These are phyloP conservation scores for Pteronura brasiliensis DNA, from an alignment of 2,113 vertebrate species.

Conservation along the genomic window DNA sequence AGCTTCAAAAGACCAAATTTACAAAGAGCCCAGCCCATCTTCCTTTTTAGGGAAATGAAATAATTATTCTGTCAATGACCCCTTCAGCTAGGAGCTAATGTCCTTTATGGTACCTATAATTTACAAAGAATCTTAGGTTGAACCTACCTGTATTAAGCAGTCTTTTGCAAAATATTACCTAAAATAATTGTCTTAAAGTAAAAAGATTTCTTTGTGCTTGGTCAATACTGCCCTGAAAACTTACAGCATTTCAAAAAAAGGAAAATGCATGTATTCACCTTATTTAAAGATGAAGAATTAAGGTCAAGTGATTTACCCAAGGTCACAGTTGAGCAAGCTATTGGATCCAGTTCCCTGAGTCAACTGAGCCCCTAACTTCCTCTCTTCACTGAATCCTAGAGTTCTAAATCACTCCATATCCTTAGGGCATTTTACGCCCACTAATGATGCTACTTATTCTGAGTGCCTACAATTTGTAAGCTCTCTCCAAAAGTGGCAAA, in stretches of 20 bases:
- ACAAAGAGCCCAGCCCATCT: neutral
- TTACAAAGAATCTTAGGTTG: conserved; percentile 36
- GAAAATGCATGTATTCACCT: conserved; percentile 15
- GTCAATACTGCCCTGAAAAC: conserved; percentile 11
- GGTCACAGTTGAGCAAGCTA: conserved; percentile 15
- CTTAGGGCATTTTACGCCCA: conserved; percentile 18
- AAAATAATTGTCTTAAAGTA: conserved; percentile 21
- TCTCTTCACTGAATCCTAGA: neutral
- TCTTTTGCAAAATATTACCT: conserved; percentile 29
- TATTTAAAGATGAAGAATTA: conserved; percentile 44
- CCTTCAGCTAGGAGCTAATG: conserved; percentile 3
- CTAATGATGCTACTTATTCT: conserved; percentile 60
- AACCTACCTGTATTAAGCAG: neutral
- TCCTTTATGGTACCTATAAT: neutral
- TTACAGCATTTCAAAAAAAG: conserved; percentile 33
- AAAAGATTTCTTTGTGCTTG: conserved; percentile 25
- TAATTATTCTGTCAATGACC: conserved; percentile 17
- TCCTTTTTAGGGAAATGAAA: conserved; percentile 1
- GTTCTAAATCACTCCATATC: conserved; percentile 27
- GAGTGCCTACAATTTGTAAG: conserved; percentile 55
- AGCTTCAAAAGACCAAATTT: conserved; percentile 50
- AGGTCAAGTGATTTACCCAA: conserved; percentile 43
- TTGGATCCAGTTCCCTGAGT: neutral
- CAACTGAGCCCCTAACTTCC: conserved; percentile 27
- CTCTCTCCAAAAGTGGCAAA: conserved; percentile 46